Base-by-base conservation (phyloP, 2,888 invertebrate genomes). In the Aspidiotus rigidus region DNA sequence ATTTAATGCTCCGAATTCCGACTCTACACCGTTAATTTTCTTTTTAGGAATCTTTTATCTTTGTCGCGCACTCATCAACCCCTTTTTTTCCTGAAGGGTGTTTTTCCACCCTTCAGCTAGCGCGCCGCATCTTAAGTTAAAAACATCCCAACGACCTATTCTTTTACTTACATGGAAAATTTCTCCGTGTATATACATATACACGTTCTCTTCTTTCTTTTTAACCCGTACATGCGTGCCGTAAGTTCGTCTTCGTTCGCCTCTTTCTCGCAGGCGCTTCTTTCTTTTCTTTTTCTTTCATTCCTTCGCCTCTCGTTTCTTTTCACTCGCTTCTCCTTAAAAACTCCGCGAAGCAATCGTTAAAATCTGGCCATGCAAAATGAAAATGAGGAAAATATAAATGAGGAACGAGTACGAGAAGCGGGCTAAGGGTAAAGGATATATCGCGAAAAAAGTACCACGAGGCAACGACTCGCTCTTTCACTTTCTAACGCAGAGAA, bases 11-110 rank as follows among this genome's bases (percentile, higher is more conserved):
- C 17, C 56, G 10, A 17, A 16, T 28, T 59, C 11, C 59, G 59
- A 59, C 60, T 67, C 59, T 53, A 57, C 67, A 60, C 67, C 67
- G 67, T 82, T 81, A 82, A 82, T 82, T 82, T 83, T 83, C 82
- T 82, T 82, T 28, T 82, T 67, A 62, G 57, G 62, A 62, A 82
- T 82, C 82, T 82, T 80, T 71, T 79, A 77, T 79, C 77, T 78
- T 78, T 77, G 76, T 79, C 72, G 79, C 77, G 77, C 75, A 75
- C 78, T 76, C 75, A 75, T 74, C 77, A 72, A 73, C 74, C 72
- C 69, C 71, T 54, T 71, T 71, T 63, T 69, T 56, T 64, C 28
- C 64, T 64, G 54, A 69, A 69, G 69, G 61, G 69, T 54, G 57
- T 16, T 64, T 40, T 41, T 53, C 66, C 66, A 54, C 53, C 66